Base-by-base conservation (phyloP, 2,113 vertebrate genomes). In the Marmota flaviventris region DNA sequence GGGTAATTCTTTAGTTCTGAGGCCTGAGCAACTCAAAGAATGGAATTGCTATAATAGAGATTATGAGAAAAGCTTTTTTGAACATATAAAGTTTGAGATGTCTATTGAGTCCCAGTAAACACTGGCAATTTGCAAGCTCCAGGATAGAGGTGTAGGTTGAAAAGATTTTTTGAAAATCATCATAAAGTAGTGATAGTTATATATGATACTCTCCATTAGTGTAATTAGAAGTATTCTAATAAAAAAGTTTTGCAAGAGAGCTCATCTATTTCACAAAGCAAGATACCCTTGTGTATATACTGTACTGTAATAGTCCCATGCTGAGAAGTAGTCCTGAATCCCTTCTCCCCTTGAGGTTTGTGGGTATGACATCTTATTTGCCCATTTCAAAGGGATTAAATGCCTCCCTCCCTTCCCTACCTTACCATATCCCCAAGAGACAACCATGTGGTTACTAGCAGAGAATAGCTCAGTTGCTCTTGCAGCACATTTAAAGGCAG, bases 301-400 rank as follows among this genome's bases (percentile, higher is more conserved):
- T 42, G 4, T 24, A 32, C 48, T 75, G 37, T 39, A 77, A 39
- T 1, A 53, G 61, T 95, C 94, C 84, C 86, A 29, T 58, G 73
- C 91, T 95, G 56, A 95, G 76, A 76, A 73, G 53, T 86, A 78
- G 83, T 85, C 82, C 76, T 39, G 82, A 72, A 34, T 81, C 56
- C 53, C 89, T 73, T 39, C 34, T 89, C 83, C 81, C 76, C 87
- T 67, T 42, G 96, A 97, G 97, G 87, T 81, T 88, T 93, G 87
- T 95, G 96, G 96, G 95, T 96, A 73, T 93, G 93, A 97, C 96
- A 97, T 97, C 96, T 96, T 95, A 95, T n/a, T 97, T 95, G 92
- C 94, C 89, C 95, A 92, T 97, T 98, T 97, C 93, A 93, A 87
- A 98, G 97, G 95, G 96, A 97, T 96, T 97, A 97, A 98, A 98